A percentile compares a stretch with the other conserved stretches of the same genome.
phyloP scores from a whole-genome alignment of 2,113 vertebrate genomes.

The Chiloscyllium plagiosum region DNA sequence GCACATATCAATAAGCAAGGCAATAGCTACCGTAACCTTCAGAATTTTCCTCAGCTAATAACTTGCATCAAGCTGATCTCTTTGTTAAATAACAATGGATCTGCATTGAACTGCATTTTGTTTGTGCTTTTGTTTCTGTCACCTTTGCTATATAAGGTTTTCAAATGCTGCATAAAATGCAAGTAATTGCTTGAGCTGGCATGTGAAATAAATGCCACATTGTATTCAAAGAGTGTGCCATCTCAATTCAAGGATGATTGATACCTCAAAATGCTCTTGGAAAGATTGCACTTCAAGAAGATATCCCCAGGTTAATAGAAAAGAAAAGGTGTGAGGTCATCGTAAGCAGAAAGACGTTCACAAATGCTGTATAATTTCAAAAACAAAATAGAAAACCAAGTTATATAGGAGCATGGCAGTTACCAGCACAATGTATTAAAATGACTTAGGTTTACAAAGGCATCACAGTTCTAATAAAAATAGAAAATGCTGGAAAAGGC shows the following conservation, averaged over 20 bases:
- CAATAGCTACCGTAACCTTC: not conserved
- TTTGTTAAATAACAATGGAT: not conserved
- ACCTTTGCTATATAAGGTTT: not conserved
- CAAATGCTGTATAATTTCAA: not conserved
- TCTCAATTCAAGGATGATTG: not conserved
- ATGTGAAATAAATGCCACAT: not conserved
- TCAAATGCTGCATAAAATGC: not conserved
- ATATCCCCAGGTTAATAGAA: not conserved
- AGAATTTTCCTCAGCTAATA: not conserved
- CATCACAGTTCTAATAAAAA: not conserved
- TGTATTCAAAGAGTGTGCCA: not conserved
- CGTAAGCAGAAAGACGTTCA: not conserved
- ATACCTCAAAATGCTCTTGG: not conserved
- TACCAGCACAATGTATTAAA: not conserved
- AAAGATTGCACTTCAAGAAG: not conserved
- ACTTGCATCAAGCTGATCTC: not conserved
- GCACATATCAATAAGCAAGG: not conserved
- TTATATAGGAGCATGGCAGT: not conserved
- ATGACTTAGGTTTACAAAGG: not conserved
- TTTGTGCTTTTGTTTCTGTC: constrained; percentile 3
- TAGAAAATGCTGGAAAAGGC: not conserved
- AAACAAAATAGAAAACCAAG: not conserved
- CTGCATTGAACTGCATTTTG: not conserved
- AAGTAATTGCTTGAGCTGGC: not conserved
- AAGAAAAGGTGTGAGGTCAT: not conserved